Evolutionary conservation across 35 echinoderm and acorn worm genomes (phyloP).

Genomic region (Apostichopus parvimensis): DNA sequence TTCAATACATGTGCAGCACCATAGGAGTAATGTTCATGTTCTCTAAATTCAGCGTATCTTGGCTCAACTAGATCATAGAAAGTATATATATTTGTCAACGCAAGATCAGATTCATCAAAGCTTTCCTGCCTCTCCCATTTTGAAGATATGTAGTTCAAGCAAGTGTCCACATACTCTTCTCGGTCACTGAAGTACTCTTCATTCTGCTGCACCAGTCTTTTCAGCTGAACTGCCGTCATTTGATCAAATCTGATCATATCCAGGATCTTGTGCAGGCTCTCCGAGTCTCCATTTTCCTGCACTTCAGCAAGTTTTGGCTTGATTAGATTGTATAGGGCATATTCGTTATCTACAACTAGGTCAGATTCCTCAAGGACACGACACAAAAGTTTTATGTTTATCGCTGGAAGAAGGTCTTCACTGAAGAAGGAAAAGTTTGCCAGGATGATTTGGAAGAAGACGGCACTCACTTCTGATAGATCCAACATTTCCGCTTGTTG

Average conservation of each 20-base stretch:
- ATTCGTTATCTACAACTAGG: conserved; percentile 9
- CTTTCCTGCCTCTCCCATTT: not conserved
- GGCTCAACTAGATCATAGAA: not conserved
- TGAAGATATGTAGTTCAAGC: not conserved
- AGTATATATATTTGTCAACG: not conserved
- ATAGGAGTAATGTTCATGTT: not conserved
- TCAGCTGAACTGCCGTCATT: conserved; percentile 22
- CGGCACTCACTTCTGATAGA: not conserved
- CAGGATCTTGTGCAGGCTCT: not conserved
- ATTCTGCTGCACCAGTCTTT: not conserved
- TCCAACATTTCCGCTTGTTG: conserved; percentile 9
- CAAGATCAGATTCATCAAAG: not conserved
- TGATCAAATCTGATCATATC: conserved; percentile 22
- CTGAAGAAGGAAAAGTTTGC: conserved; percentile 13
- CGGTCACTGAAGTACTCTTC: not conserved
- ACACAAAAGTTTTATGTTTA: not conserved
- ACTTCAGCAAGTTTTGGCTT: not conserved
- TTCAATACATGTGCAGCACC: not conserved
- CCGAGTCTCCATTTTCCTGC: not conserved
- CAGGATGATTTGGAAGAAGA: conserved; percentile 4
- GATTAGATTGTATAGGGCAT: not conserved
- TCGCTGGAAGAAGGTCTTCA: not conserved
- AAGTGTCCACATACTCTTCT: not conserved
- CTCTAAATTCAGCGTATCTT: not conserved
- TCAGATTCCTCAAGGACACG: not conserved